A percentile compares a stretch with the other conserved stretches of the same genome.
These are phyloP conservation scores for Laupala kohalensis DNA, from an alignment of 1,140 invertebrate genomes.

Conservation along the genomic window DNA sequence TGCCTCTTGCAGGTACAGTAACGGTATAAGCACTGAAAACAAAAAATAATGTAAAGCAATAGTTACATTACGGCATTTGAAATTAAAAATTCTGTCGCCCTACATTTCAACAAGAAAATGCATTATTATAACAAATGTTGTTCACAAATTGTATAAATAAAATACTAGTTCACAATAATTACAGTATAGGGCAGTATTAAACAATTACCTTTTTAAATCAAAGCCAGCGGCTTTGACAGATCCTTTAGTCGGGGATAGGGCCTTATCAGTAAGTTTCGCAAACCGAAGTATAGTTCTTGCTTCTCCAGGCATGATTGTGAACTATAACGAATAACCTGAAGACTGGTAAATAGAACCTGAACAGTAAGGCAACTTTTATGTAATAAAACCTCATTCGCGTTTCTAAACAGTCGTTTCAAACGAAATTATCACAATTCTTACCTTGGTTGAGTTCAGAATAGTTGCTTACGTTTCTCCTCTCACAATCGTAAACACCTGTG, in stretches of 20 bases:
- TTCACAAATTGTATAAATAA: neutral
- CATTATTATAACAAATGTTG: neutral
- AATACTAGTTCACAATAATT: neutral
- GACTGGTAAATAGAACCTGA: too few relatives aligned
- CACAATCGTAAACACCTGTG: too few relatives aligned
- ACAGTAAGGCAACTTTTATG: too few relatives aligned
- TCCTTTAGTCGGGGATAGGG: constrained; percentile 1
- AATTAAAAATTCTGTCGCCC: too few relatives aligned
- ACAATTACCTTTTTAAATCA: constrained; percentile 5
- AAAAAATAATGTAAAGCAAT: constrained; percentile 7
- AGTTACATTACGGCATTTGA: neutral
- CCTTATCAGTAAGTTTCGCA: constrained; percentile 10
- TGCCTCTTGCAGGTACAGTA: constrained; percentile 67
- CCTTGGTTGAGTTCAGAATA: too few relatives aligned
- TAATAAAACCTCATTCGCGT: too few relatives aligned
- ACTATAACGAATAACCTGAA: neutral
- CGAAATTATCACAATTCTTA: too few relatives aligned
- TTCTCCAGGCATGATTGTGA: constrained; percentile 3
- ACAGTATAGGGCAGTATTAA: neutral
- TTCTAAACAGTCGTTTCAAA: too few relatives aligned
- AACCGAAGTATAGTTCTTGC: constrained; percentile 2
- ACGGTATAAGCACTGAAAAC: constrained; percentile 72
- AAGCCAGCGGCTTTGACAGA: constrained; percentile 10
- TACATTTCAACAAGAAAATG: neutral
- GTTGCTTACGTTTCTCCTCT: too few relatives aligned